Evolutionary conservation across 2,113 vertebrate species (phyloP).

Genomic region (Sinocyclocheilus grahami): DNA sequence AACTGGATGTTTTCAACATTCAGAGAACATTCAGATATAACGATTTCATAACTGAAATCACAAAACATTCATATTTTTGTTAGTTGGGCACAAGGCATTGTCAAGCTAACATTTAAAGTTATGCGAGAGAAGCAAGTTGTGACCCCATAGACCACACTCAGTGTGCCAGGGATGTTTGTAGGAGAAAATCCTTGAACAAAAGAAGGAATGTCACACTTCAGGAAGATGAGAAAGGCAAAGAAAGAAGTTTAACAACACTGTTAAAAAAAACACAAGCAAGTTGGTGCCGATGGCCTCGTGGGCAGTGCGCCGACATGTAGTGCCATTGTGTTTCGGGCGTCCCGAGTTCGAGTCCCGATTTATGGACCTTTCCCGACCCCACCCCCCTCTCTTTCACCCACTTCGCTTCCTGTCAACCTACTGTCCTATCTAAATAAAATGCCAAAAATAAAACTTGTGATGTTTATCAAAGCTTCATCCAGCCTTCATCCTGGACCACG

Average conservation of each 20-base stretch:
- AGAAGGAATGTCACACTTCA: slow-evolving; percentile 12
- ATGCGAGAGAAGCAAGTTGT: background rate
- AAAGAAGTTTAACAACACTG: background rate
- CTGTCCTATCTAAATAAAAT: no score
- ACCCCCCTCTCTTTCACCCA: no score
- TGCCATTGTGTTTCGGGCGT: no score
- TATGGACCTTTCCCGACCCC: no score
- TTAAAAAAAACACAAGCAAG: background rate
- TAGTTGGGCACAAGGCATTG: background rate
- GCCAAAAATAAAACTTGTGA: slow-evolving; percentile 11
- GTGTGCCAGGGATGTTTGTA: slow-evolving; percentile 5
- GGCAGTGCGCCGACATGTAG: no score
- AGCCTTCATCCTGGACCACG: slow-evolving; percentile 22
- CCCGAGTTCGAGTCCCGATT: no score
- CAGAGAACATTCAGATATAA: no score
- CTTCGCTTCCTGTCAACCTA: no score
- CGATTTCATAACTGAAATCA: no score
- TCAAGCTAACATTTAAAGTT: background rate
- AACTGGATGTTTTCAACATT: no score
- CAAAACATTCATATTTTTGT: no score
- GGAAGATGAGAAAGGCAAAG: background rate
- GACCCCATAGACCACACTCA: background rate
- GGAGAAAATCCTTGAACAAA: slow-evolving; percentile 21
- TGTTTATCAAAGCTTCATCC: slow-evolving; percentile 45
- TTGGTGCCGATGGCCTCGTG: no score